Evolutionary conservation across 2,888 invertebrate genomes (phyloP), one percentile per base, ranked within the genome.

Genomic region (Psococerastis gibbosa): DNA sequence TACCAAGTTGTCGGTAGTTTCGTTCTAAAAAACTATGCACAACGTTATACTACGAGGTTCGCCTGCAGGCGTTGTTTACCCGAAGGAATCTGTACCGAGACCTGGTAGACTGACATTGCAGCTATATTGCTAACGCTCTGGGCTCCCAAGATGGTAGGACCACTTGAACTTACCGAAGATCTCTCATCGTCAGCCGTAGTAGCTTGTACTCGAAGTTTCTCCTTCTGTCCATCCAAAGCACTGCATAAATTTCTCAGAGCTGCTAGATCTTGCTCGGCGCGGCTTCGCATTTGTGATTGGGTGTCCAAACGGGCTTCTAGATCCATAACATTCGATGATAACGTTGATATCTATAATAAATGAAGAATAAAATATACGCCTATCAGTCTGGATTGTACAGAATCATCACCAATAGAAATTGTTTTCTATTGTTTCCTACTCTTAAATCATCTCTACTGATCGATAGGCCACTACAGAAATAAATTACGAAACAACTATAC

Each of bases 201-300:
- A 67, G 46, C 60, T 49, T 73, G 69, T n/a, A 66, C 63, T 50
- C 66, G 60, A 2, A 75, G 58, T 58, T 68, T 66, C 53, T 78
- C 70, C 56, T 78, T 73, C 63, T 81, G 69, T 57, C 69, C 68
- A 60, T 82, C 71, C 55, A 80, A 54, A 62, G 69, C 67, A 54
- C 68, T 61, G 51, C 73, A 74, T 20, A 76, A 57, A 49, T 75
- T 72, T 50, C 71, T 66, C 41, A 70, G 63, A 11, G 71, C 68
- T 35, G 61, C 60, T 31, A 76, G 54, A 52, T 77, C 75, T n/a
- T 67, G 68, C 51, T 77, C 75, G 8, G 71, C 62, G 43, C 70
- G 65, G 34, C 66, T 63, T 42, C 71, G 64, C 48, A 70, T 70
- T 33, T 71, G 70, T 45, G 63, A 65, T 44, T 71, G 60, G 50